Conservation (phyloP, 2,888 invertebrate genomes). For the Drosophila mimica region DNA sequence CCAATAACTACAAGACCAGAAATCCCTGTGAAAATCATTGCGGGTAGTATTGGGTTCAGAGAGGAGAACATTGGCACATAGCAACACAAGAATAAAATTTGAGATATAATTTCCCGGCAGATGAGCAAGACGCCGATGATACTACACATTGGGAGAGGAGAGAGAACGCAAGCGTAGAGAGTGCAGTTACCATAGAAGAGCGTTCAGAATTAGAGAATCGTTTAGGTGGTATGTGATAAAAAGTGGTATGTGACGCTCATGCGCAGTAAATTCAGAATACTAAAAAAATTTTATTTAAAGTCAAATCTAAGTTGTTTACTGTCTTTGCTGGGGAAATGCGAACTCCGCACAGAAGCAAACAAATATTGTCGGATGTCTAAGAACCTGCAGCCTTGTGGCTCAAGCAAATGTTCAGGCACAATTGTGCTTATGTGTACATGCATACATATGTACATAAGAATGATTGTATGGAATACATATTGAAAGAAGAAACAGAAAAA, state of each 20-base stretch:
- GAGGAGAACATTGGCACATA: conserved; percentile 38
- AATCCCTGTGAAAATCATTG: conserved; percentile 43
- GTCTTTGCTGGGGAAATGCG: conserved; percentile 50
- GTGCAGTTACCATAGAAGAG: conserved; percentile 8
- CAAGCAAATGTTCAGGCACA: conserved; percentile 34
- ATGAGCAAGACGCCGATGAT: conserved; percentile 16
- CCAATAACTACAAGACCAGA: conserved; percentile 26
- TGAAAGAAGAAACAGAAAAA: conserved; percentile 27
- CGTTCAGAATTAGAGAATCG: conserved; percentile 5
- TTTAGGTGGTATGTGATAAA: conserved; percentile 25
- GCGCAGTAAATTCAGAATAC: conserved; percentile 46
- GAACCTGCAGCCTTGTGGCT: conserved; percentile 19
- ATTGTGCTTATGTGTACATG: conserved; percentile 12
- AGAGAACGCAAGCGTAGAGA: conserved; percentile 43
- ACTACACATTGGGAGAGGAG: conserved; percentile 5
- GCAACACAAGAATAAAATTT: conserved; percentile 44
- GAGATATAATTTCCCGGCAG: conserved; percentile 47
- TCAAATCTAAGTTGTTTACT: conserved; percentile 57
- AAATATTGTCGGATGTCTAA: conserved; percentile 49
- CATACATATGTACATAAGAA: neutral
- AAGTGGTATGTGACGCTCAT: conserved; percentile 49
- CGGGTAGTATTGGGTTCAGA: conserved; percentile 9
- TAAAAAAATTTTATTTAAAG: conserved; percentile 31
- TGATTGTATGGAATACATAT: conserved; percentile 1
- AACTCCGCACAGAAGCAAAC: conserved; percentile 58